These are phyloP conservation scores for Orycteropus afer DNA, from an alignment of 2,113 vertebrate species.

Conservation along the genomic window DNA sequence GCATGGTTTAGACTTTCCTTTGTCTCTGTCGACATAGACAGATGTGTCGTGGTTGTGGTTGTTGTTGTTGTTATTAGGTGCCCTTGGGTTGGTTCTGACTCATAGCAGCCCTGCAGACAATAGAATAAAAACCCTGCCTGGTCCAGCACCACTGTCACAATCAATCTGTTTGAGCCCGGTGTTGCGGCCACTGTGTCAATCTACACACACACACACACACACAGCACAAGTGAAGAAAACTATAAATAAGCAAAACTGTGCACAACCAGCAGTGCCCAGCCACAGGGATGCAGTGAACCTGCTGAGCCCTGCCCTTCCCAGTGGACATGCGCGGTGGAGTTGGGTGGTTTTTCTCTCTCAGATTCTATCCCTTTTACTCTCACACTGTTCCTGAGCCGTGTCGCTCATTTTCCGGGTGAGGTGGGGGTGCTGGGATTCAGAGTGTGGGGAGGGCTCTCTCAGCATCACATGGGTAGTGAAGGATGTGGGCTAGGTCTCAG, in stretches of 20 bases:
- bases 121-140: too few relatives aligned
- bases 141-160: too few relatives aligned
- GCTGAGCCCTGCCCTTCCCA: accelerated
- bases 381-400: background rate
- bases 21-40: too few relatives aligned
- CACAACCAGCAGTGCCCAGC: accelerated
- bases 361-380: background rate
- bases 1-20: too few relatives aligned
- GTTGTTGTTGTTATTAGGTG: too few relatives aligned
- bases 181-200: too few relatives aligned
- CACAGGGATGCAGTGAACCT: accelerated
- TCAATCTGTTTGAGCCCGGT: too few relatives aligned
- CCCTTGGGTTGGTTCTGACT: too few relatives aligned
- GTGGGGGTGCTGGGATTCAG: accelerated
- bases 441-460: background rate
- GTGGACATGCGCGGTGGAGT: accelerated
- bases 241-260: background rate
- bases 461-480: background rate
- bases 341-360: background rate
- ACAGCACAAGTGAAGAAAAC: background rate
- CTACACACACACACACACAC: too few relatives aligned
- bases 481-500: background rate
- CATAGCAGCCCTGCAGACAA: too few relatives aligned
- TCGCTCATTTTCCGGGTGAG: too few relatives aligned
- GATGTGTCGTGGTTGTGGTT: too few relatives aligned